Evolutionary conservation across 2,797 vertebrate species (phyloP).

Genomic region (Picus viridis): DNA sequence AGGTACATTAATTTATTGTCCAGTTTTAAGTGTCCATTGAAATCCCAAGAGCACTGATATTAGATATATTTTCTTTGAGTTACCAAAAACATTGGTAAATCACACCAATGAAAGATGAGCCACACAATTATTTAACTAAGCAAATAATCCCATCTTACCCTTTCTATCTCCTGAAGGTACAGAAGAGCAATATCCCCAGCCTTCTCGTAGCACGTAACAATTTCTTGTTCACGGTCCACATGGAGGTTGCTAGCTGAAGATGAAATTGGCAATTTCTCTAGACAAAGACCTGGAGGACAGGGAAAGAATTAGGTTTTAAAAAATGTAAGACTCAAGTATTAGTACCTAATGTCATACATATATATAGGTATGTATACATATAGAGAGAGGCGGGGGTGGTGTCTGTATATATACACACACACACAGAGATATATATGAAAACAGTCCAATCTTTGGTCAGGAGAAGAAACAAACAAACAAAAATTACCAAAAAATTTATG

Average conservation of each 20-base stretch:
- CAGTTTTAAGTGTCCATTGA: not conserved
- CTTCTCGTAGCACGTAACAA: constrained; percentile 97
- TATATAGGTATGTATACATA: no score
- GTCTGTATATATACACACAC: no score
- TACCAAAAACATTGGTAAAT: not conserved
- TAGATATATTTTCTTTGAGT: not conserved
- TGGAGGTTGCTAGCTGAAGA: constrained; percentile 87
- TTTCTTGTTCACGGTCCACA: constrained; percentile 88
- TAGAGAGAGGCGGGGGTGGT: no score
- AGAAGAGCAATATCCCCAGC: constrained; percentile 96
- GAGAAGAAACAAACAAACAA: not conserved
- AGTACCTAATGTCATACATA: not conserved
- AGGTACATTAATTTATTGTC: not conserved
- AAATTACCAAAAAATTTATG: not conserved
- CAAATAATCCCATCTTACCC: constrained; percentile 78
- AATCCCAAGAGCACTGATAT: not conserved
- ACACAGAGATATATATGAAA: not conserved
- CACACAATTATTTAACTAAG: not conserved
- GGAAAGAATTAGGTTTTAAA: not conserved
- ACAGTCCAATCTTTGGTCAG: not conserved
- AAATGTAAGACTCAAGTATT: not conserved
- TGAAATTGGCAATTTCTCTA: constrained; percentile 85
- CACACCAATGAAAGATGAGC: not conserved
- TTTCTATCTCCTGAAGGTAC: constrained; percentile 97
- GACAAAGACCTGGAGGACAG: constrained; percentile 82